Conservation (phyloP, 2,113 vertebrate species). For the Axis porcinus region DNA sequence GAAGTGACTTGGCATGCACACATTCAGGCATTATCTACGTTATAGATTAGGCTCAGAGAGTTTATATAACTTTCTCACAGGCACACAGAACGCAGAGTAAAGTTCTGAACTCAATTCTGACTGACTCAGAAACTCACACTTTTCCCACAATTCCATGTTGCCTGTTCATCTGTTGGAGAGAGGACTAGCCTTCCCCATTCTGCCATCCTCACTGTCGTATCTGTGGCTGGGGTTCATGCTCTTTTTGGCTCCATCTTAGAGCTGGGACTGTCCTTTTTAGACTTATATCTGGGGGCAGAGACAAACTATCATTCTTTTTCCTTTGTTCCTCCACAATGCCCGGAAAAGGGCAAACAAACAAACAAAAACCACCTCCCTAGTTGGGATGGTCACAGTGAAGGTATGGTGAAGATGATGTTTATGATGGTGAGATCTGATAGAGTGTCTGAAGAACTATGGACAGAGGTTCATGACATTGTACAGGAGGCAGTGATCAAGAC, state of each 20-base stretch:
- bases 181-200: not conserved
- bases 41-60: not conserved
- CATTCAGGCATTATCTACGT: not conserved
- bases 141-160: accelerated
- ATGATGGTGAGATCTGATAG: not conserved
- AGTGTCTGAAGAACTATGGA: not conserved
- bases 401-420: not conserved
- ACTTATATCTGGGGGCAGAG: not conserved
- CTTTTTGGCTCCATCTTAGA: not conserved
- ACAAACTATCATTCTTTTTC: not conserved
- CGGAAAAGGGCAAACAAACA: not conserved
- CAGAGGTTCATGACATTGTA: not conserved
- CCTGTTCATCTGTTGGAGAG: not conserved
- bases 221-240: not conserved
- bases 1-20: not conserved
- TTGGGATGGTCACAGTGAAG: not conserved
- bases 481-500: not conserved
- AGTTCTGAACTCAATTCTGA: not conserved
- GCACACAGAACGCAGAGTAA: not conserved
- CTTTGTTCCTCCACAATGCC: not conserved
- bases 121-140: not conserved
- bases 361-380: not conserved
- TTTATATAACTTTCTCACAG: not conserved
- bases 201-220: too few relatives aligned
- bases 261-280: not conserved